A percentile compares a stretch with the other conserved stretches of the same genome.
phyloP scores from a whole-genome alignment of 2,113 vertebrate species.

The Hydrolagus affinis region DNA sequence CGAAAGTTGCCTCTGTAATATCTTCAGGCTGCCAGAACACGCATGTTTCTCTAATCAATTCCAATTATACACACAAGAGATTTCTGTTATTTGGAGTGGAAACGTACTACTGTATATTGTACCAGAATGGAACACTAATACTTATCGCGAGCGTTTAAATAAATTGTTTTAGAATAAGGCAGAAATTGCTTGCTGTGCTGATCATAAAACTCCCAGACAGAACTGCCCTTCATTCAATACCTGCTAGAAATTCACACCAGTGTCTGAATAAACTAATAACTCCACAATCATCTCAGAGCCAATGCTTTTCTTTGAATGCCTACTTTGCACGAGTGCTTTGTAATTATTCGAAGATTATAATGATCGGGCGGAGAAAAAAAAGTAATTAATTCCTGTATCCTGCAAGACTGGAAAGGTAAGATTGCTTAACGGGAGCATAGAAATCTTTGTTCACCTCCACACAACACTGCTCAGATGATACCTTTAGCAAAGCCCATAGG shows the following conservation, averaged over 20 bases:
- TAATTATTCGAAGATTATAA: not conserved
- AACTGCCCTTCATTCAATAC: not conserved
- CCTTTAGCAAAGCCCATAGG: not conserved
- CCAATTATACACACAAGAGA: not conserved
- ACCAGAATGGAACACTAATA: no score
- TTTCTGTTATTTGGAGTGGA: not conserved
- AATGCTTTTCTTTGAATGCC: not conserved
- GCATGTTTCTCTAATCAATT: not conserved
- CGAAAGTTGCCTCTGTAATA: not conserved
- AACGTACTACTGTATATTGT: not conserved
- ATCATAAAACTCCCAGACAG: not conserved
- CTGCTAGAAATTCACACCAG: not conserved
- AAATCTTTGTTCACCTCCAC: not conserved
- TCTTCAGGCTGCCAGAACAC: not conserved
- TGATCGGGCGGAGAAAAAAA: not conserved
- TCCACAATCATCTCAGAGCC: no score
- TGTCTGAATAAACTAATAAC: not conserved
- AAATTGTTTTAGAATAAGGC: not conserved
- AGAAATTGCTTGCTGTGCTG: not conserved
- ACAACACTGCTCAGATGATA: not conserved
- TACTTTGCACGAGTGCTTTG: not conserved
- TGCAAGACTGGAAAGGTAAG: not conserved
- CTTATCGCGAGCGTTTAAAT: no score
- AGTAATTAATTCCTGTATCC: not conserved
- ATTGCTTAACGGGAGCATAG: not conserved